These are phyloP conservation scores for Callosobruchus maculatus DNA, from an alignment of 2,888 invertebrate species.

Conservation along the genomic window DNA sequence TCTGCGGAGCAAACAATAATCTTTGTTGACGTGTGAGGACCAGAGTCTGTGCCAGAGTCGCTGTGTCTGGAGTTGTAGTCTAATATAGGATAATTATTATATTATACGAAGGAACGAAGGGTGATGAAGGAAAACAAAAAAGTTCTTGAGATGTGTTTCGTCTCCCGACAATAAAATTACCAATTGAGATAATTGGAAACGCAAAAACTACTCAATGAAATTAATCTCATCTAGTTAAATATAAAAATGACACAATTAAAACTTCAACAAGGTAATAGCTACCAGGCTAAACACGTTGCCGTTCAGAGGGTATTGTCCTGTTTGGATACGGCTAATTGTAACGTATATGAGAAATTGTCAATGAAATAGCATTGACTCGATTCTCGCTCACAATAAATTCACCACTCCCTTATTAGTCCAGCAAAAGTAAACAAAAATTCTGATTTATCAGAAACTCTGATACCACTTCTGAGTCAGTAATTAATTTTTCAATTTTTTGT, in stretches of 20 bases:
- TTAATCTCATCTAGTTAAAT: slow-evolving; percentile 17
- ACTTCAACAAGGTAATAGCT: slow-evolving; percentile 14
- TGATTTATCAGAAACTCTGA: too few relatives aligned
- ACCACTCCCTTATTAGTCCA: neutral
- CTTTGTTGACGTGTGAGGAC: too few relatives aligned
- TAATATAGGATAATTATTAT: too few relatives aligned
- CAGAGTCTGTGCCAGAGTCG: too few relatives aligned
- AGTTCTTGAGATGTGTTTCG: neutral
- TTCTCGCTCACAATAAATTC: neutral
- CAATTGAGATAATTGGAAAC: slow-evolving; percentile 23
- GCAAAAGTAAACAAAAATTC: neutral
- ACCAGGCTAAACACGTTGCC: slow-evolving; percentile 9
- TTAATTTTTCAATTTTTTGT: too few relatives aligned
- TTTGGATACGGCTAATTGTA: neutral
- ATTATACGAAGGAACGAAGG: too few relatives aligned
- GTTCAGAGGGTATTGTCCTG: slow-evolving; percentile 15
- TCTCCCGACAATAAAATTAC: slow-evolving; percentile 17
- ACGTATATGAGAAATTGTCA: neutral
- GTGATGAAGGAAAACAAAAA: too few relatives aligned
- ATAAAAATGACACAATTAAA: slow-evolving; percentile 21
- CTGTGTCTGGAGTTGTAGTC: too few relatives aligned
- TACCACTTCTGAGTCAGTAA: too few relatives aligned
- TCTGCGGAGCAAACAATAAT: too few relatives aligned
- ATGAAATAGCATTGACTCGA: neutral
- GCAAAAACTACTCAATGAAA: slow-evolving; percentile 24